These are phyloP conservation scores for Tetrax tetrax DNA, from an alignment of 2,113 vertebrate species.

Conservation along the genomic window DNA sequence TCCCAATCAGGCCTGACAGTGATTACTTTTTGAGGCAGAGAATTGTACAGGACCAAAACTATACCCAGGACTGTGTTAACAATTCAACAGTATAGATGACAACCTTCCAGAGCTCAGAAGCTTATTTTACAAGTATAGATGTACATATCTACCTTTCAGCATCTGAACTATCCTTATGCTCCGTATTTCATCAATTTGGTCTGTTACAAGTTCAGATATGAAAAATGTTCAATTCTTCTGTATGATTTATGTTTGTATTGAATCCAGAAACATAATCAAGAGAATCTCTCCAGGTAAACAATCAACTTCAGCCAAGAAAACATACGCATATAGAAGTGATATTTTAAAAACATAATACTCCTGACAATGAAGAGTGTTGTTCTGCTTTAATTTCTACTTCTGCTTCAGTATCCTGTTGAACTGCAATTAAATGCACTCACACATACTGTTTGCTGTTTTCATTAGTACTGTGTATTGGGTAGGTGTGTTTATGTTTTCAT, in stretches of 20 bases:
- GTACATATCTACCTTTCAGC: not conserved
- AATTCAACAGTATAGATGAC: not conserved
- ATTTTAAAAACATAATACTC: not conserved
- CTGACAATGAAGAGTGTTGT: not conserved
- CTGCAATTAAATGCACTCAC: constrained; percentile 7
- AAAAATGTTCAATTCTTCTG: not conserved
- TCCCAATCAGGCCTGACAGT: not conserved
- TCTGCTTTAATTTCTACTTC: not conserved
- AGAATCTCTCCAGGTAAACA: not conserved
- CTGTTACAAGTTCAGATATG: not conserved
- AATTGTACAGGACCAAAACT: not conserved
- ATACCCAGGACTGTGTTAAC: not conserved
- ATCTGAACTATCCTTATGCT: not conserved
- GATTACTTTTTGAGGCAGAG: not conserved
- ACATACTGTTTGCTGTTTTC: not conserved
- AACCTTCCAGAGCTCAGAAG: not conserved
- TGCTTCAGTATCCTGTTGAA: constrained; percentile 1
- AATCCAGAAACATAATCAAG: not conserved
- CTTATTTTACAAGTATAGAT: not conserved
- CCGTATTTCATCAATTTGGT: not conserved
- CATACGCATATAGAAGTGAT: not conserved
- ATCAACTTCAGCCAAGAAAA: not conserved
- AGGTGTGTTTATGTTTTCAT: constrained; percentile 27
- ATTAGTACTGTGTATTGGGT: not conserved
- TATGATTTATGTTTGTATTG: not conserved